A percentile compares a stretch with the other conserved stretches of the same genome.
Evolutionary conservation across 1,140 invertebrate genomes (phyloP).

Genomic region (Drosophila arizonae): DNA sequence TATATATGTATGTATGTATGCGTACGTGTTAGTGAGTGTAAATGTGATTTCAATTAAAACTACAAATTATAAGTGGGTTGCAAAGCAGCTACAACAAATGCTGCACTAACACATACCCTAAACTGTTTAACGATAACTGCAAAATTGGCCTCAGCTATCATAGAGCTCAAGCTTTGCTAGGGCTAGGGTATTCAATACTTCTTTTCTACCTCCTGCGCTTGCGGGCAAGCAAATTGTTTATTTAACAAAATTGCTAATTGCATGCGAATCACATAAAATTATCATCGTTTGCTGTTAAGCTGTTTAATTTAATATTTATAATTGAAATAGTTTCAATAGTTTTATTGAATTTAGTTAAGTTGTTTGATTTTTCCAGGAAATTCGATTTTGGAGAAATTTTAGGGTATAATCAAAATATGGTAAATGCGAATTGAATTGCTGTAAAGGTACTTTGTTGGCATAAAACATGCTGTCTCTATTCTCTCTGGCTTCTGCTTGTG

Average conservation of each 20-base stretch:
- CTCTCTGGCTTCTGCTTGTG: no score
- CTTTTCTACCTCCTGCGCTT: no score
- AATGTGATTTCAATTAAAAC: constrained; percentile 46
- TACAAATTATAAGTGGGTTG: constrained; percentile 15
- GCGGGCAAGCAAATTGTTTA: constrained; percentile 12
- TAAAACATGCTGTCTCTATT: no score
- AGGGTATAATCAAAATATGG: no score
- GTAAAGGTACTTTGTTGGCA: no score
- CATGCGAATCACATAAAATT: neutral
- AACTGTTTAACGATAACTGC: no score
- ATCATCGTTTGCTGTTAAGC: neutral
- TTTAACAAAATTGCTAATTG: constrained; percentile 13
- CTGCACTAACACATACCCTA: neutral
- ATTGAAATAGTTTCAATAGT: neutral
- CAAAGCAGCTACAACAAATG: neutral
- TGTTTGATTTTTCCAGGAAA: no score
- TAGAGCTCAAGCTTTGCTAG: no score
- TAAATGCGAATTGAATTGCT: no score
- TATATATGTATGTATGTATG: constrained; percentile 5
- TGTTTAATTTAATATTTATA: neutral
- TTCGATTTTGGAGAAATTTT: no score
- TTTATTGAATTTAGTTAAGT: neutral
- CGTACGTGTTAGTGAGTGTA: constrained; percentile 36
- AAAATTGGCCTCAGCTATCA: no score
- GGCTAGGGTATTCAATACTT: no score